These are phyloP conservation scores for Hartigia nigra DNA, from an alignment of 2,888 invertebrate species.

Conservation along the genomic window DNA sequence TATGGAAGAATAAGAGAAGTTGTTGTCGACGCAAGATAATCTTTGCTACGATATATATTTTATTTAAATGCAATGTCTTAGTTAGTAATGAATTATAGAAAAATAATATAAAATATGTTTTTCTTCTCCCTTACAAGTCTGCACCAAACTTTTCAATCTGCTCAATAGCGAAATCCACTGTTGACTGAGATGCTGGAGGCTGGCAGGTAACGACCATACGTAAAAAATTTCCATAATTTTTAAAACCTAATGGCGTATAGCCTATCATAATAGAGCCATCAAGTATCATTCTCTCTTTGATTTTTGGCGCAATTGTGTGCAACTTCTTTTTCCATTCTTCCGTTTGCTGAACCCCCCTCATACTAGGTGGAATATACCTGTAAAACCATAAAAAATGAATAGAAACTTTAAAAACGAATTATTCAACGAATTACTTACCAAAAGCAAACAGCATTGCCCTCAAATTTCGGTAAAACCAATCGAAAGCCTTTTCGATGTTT, in stretches of 20 bases:
- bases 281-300: conserved; percentile 77
- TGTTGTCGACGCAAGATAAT: too few species aligned
- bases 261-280: conserved; percentile 80
- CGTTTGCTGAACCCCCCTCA: conserved; percentile 64
- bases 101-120: too few species aligned
- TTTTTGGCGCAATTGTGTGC: conserved; percentile 72
- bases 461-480: conserved; percentile 72
- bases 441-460: conserved; percentile 90
- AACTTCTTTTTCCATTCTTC: conserved; percentile 69
- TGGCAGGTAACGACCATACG: conserved; percentile 81
- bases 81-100: too few species aligned
- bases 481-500: conserved; percentile 71
- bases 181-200: conserved; percentile 70
- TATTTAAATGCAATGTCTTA: too few species aligned
- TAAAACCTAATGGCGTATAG: conserved; percentile 75
- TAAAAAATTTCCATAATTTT: conserved; percentile 79
- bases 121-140: conserved; percentile 40
- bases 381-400: conserved; percentile 49
- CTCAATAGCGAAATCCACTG: conserved; percentile 74
- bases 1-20: too few species aligned
- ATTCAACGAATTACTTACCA: conserved; percentile 76
- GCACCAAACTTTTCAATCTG: conserved; percentile 74
- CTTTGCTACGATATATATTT: too few species aligned
- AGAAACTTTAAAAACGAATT: neutral
- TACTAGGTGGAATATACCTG: conserved; percentile 72